Evolutionary conservation across 2,113 vertebrate genomes (phyloP), one percentile per base, ranked within the genome.

Genomic region (Lasiurus cinereus): DNA sequence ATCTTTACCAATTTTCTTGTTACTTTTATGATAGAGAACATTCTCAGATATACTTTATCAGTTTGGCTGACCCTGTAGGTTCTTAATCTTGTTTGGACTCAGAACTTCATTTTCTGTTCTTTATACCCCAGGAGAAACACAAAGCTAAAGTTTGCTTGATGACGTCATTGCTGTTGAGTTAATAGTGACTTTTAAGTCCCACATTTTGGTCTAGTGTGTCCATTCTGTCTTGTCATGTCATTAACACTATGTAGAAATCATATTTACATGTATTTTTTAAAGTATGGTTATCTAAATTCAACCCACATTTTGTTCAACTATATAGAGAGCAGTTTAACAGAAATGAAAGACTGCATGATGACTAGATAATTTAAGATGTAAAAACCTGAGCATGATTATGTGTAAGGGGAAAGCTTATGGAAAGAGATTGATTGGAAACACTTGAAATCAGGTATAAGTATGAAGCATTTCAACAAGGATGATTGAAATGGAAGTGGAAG

Each of bases 391-490:
- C 80, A 36, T 72, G 76, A 93, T 95, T 85, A 89, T 87, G 14
- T 86, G 85, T 79, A 48, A 79, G 22, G 72, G 46, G 33, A 87
- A 91, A 52, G 6, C 18, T 39, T 83, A 43, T 74, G 43, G 27
- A 56, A 50, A 72, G 31, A 84, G 18, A 70, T 18, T 90, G 76
- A 93, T 89, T 90, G 74, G 76, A 86, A 39, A 91, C 2, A 70
- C 88, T 94, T 87, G 74, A 97, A 95, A 95, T 96, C 94, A 97
- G 79, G 66, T 89, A 11, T n/a, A 83, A 88, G 48, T 70, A 70
- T 96, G 73, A 93, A 78, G 62, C 54, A 64, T 78, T 93, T 93
- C 83, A 33, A 74, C 31, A 69, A 48, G 16, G 27, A 48, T 95
- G 79, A 89, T 79, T 96, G 56, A 46, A 77, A 77, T 88, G 54